These are phyloP conservation scores for Drosophila tanythrix DNA, from an alignment of 2,888 invertebrate genomes.

Conservation along the genomic window DNA sequence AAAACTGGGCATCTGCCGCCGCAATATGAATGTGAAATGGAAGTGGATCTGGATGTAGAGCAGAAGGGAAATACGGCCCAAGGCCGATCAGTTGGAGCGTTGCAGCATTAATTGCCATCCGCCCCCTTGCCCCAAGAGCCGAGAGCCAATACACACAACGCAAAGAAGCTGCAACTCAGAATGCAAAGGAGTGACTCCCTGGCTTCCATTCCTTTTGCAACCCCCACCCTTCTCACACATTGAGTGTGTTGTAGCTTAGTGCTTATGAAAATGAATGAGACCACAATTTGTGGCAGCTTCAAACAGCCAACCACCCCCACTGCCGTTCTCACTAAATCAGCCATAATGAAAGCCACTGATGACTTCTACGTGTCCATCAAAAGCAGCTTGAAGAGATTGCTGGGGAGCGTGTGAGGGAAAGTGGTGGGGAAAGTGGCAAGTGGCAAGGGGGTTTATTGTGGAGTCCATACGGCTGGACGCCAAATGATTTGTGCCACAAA, in stretches of 20 bases:
- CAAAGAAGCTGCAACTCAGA: conserved; percentile 15
- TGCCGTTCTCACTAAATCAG: neutral
- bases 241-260: conserved; percentile 29
- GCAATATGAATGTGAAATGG: conserved; percentile 6
- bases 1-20: conserved; percentile 24
- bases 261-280: conserved; percentile 63
- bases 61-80: conserved; percentile 67
- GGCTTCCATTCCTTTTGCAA: neutral
- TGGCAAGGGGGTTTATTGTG: neutral
- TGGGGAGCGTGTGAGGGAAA: neutral
- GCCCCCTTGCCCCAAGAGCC: conserved; percentile 5
- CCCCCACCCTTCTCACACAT: neutral
- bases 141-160: neutral
- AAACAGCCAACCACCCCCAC: neutral
- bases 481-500: conserved; percentile 51
- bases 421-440: neutral
- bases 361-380: conserved; percentile 65
- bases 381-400: neutral
- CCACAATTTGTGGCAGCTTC: conserved; percentile 44
- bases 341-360: conserved; percentile 61
- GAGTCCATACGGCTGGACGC: conserved; percentile 9
- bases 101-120: conserved; percentile 58
- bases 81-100: conserved; percentile 66
- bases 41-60: conserved; percentile 47
- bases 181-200: conserved; percentile 7